phyloP scores from a whole-genome alignment of 2,888 invertebrate genomes.

The Beris chalybata region DNA sequence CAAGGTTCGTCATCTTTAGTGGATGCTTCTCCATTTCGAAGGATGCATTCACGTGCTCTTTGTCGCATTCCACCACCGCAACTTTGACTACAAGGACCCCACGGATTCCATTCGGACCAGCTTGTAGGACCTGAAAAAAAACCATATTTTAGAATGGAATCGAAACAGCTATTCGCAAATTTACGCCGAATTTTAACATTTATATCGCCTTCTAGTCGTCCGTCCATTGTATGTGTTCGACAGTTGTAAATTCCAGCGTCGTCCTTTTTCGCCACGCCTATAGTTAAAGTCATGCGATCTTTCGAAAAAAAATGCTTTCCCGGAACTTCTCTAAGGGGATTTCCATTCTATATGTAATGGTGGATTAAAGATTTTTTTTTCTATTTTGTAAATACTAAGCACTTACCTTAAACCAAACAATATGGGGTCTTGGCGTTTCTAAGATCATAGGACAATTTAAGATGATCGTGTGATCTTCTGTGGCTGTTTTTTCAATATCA shows the following conservation, averaged over 20 bases:
- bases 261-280: background rate
- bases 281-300: background rate
- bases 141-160: no score
- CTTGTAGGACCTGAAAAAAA: constrained; percentile 45
- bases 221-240: constrained; percentile 2
- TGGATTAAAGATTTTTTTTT: background rate
- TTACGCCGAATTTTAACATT: no score
- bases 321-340: background rate
- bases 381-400: no score
- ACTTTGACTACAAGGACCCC: constrained; percentile 50
- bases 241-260: constrained; percentile 19
- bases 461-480: background rate
- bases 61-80: constrained; percentile 50
- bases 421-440: background rate
- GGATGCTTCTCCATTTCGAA: constrained; percentile 30
- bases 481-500: background rate
- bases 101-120: constrained; percentile 53
- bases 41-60: constrained; percentile 46
- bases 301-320: background rate
- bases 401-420: constrained; percentile 13
- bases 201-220: background rate
- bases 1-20: constrained; percentile 19
- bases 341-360: background rate
- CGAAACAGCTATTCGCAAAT: no score
- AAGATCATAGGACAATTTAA: background rate